Conservation (phyloP, 1,140 invertebrate genomes). For the Drosophila sp. region DNA sequence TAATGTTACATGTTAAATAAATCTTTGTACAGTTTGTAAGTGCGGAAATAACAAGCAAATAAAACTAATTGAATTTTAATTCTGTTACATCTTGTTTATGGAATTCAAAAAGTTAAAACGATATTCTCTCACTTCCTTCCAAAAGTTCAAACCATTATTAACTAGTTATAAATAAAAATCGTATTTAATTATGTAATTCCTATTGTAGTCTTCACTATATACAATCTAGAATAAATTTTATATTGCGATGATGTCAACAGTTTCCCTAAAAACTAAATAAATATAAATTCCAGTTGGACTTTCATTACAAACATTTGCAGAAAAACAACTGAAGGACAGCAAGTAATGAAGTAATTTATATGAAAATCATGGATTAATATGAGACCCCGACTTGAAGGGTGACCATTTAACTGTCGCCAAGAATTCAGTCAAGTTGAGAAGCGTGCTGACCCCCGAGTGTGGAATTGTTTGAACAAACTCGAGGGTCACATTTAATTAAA, state of each 20-base stretch:
- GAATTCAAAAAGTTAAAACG: too few species aligned
- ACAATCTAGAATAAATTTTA: not conserved
- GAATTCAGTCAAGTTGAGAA: slow-evolving; percentile 25
- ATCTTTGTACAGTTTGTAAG: too few species aligned
- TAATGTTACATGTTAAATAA: too few species aligned
- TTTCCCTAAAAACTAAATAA: slow-evolving; percentile 25
- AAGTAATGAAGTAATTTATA: slow-evolving; percentile 76
- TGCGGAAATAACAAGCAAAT: too few species aligned
- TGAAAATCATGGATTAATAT: slow-evolving; percentile 69
- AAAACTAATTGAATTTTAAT: too few species aligned
- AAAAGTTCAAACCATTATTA: too few species aligned
- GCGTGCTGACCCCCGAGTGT: slow-evolving; percentile 6
- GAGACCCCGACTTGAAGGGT: slow-evolving; percentile 25
- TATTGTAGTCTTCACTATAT: too few species aligned
- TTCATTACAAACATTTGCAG: slow-evolving; percentile 57
- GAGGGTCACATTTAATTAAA: slow-evolving; percentile 37
- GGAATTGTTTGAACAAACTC: not conserved
- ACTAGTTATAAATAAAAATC: too few species aligned
- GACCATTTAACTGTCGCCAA: slow-evolving; percentile 55
- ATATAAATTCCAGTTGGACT: slow-evolving; percentile 36
- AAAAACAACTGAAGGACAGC: slow-evolving; percentile 19
- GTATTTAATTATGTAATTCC: too few species aligned
- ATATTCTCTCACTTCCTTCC: too few species aligned
- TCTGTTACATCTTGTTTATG: too few species aligned
- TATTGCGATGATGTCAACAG: slow-evolving; percentile 47